A percentile compares a stretch with the other conserved stretches of the same genome.
Conservation (phyloP, 2,888 invertebrate genomes). For the Ceramica pisi region DNA sequence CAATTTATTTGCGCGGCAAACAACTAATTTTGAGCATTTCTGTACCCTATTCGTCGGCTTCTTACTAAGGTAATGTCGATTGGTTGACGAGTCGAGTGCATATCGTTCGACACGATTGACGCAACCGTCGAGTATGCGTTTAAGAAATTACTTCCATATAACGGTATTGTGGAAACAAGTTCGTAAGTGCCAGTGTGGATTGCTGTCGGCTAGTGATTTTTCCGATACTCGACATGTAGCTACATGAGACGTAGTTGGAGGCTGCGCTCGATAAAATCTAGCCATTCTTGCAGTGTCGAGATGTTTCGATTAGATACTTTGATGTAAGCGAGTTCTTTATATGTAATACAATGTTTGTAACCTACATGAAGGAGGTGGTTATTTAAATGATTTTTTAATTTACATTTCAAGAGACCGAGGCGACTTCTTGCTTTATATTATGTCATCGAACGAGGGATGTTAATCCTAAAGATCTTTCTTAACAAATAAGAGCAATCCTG, state of each 20-base stretch:
- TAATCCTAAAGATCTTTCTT: background rate
- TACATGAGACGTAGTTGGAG: constrained; percentile 46
- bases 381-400: constrained; percentile 39
- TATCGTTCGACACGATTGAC: constrained; percentile 73
- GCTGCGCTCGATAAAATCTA: constrained; percentile 54
- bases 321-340: constrained; percentile 44
- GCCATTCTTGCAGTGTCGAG: constrained; percentile 40
- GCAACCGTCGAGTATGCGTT: constrained; percentile 79
- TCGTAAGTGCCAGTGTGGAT: constrained; percentile 76
- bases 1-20: constrained; percentile 34
- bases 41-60: constrained; percentile 18
- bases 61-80: constrained; percentile 58
- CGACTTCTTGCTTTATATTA: constrained; percentile 4
- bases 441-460: background rate
- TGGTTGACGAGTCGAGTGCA: constrained; percentile 65
- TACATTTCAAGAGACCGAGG: constrained; percentile 2
- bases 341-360: constrained; percentile 30
- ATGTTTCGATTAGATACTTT: constrained; percentile 10
- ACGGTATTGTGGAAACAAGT: constrained; percentile 85
- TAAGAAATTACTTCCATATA: constrained; percentile 86
- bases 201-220: constrained; percentile 77
- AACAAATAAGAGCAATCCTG: background rate
- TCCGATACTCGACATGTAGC: constrained; percentile 72
- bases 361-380: background rate
- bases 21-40: constrained; percentile 28